Base-by-base conservation (phyloP, 2,797 vertebrate genomes). In the Arrhamphus sclerolepis region DNA sequence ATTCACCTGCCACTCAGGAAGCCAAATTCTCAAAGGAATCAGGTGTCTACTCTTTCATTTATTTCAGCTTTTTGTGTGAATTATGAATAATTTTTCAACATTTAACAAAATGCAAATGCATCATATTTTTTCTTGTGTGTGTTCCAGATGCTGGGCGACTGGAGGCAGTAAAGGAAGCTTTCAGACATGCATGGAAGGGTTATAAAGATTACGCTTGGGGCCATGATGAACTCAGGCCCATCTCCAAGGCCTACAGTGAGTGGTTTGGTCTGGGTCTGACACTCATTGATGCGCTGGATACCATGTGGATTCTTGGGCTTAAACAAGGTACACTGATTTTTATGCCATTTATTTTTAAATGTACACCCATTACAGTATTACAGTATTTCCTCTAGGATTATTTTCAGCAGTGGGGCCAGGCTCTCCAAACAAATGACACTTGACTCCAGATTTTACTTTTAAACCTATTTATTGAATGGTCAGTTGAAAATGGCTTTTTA, bases 251-350 rank as follows among this genome's bases (percentile, higher is more conserved):
- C 28, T 96, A 94, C 85, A 92, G 83, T 0, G 96, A 98, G 82
- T 98, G 97, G 97, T 98, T 98, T 46, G 95, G 96, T 41, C 92
- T 98, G 4, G 97, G 97, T 1, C 91, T 98, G 60, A 98, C 97
- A 0, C 91, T 98, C 2, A 89, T 98, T 0, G 97, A 98, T 0
- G 91, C 96, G 5, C 83, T 98, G 89, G 97, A 98, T 70, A 98
- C 96, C 56, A 95, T 98, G 95, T 98, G 95, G 97, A 96, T 98
- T 60, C 67, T 98, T 64, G 95, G 91, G 10, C 90, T 98, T 34
- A 95, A 93, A 71, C 86, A 94, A 90, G 97, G 97, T 98, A 80
- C 1, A 16, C 6, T 21, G 24, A 26, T 1, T 19, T 31, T 29
- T 24, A 9, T 18, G 20, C 4, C 6, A 38, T 60, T 2, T 4